Evolutionary conservation across 1,140 invertebrate species (phyloP).

Genomic region (Brachionus calyciflorus): DNA sequence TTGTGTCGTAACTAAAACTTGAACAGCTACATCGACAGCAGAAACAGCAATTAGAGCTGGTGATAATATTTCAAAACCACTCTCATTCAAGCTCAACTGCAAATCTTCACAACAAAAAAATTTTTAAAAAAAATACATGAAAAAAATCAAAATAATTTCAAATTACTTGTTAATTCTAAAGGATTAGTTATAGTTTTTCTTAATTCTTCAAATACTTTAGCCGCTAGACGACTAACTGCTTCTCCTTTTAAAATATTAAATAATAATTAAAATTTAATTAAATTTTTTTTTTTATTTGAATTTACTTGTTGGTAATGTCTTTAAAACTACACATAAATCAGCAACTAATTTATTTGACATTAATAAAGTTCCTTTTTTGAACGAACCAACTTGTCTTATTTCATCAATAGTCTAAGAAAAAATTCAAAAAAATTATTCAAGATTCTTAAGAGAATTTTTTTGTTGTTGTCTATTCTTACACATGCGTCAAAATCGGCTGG

Average conservation of each 20-base stretch:
- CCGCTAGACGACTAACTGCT: constrained; percentile 11
- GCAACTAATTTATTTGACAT: constrained; percentile 83
- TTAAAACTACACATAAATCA: constrained; percentile 95
- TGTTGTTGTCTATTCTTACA: too few relatives aligned
- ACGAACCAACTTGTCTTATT: constrained; percentile 89
- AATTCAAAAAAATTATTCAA: background rate
- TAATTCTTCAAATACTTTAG: constrained; percentile 5
- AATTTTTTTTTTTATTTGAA: background rate
- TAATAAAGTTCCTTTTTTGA: constrained; percentile 96
- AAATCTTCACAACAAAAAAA: constrained; percentile 55
- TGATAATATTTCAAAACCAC: constrained; percentile 72
- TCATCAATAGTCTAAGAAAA: constrained; percentile 66
- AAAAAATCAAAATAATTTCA: too few relatives aligned
- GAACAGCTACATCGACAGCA: constrained; percentile 72
- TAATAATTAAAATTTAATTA: too few relatives aligned
- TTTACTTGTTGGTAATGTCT: constrained; percentile 83
- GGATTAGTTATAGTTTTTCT: constrained; percentile 29
- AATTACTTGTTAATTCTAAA: constrained; percentile 20
- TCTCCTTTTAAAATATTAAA: constrained; percentile 14
- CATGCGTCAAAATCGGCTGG: constrained; percentile 90
- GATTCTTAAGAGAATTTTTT: background rate
- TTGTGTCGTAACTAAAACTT: constrained; percentile 84
- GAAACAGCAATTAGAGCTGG: constrained; percentile 47
- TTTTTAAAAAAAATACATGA: too few relatives aligned
- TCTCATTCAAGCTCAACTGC: constrained; percentile 57